Evolutionary conservation across 2,113 vertebrate species (phyloP).

Genomic region (Pardalotus punctatus): DNA sequence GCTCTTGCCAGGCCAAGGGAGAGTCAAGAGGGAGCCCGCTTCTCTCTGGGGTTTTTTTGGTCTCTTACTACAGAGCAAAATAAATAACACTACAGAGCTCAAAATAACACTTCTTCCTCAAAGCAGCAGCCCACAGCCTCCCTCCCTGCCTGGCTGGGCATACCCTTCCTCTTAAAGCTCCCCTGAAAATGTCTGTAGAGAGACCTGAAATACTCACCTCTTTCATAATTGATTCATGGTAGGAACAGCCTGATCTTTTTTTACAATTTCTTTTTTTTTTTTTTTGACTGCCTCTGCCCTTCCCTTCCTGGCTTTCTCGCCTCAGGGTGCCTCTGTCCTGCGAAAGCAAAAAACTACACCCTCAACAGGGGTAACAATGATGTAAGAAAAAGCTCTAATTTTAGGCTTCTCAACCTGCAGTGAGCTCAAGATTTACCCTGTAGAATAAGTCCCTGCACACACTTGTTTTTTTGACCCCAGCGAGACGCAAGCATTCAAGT

Average conservation of each 20-base stretch:
- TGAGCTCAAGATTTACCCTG: not conserved
- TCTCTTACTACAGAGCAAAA: not conserved
- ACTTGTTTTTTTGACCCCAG: not conserved
- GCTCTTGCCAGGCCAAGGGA: not conserved
- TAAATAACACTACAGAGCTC: too few species aligned
- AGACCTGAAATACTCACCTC: not conserved
- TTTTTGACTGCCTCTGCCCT: not conserved
- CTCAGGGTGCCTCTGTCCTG: not conserved
- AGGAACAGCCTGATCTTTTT: not conserved
- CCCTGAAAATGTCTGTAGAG: not conserved
- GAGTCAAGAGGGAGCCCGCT: not conserved
- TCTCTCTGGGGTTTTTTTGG: not conserved
- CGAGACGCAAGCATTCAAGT: not conserved
- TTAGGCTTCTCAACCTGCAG: not conserved
- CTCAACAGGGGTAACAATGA: not conserved
- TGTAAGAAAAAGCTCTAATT: not conserved
- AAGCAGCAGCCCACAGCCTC: not conserved
- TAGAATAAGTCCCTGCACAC: not conserved
- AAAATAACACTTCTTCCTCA: not conserved
- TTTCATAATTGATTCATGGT: not conserved
- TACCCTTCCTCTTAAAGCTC: not conserved
- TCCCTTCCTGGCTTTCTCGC: not conserved
- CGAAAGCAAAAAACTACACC: not conserved
- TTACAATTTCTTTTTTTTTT: too few species aligned
- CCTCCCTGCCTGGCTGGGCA: not conserved